Conservation (phyloP, 2,888 invertebrate species). For the Cataglyphis albicans region DNA sequence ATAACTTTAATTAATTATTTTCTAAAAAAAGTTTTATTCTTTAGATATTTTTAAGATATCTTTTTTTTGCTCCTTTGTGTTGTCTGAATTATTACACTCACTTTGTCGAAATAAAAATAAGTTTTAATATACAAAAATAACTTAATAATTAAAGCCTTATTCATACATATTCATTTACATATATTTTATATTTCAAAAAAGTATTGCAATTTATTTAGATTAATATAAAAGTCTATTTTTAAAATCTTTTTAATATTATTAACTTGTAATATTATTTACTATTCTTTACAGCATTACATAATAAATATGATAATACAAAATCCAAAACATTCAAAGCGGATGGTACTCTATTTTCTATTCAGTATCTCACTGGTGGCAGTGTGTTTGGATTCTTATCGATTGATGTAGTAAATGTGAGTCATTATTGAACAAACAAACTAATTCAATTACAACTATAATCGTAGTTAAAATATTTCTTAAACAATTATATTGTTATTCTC, state of each 20-base stretch:
- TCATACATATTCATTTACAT: neutral
- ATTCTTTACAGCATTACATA: constrained; percentile 92
- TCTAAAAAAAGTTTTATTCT: too few relatives aligned
- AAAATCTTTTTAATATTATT: neutral
- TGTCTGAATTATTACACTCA: neutral
- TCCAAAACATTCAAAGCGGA: constrained; percentile 94
- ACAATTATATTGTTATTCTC: neutral
- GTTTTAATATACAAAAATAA: constrained; percentile 44
- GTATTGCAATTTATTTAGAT: neutral
- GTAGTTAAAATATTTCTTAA: neutral
- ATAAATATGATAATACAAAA: constrained; percentile 96
- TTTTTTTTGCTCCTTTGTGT: too few relatives aligned
- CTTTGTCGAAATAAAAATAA: constrained; percentile 19
- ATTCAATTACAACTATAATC: neutral
- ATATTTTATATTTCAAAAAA: neutral
- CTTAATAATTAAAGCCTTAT: neutral
- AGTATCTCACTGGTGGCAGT: constrained; percentile 92
- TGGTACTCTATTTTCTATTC: constrained; percentile 96
- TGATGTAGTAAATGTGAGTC: constrained; percentile 93
- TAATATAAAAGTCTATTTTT: neutral
- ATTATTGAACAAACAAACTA: neutral
- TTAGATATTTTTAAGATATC: too few relatives aligned
- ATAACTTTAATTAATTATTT: too few relatives aligned
- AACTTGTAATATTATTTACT: constrained; percentile 55
- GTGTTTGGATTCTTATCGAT: constrained; percentile 97